Conservation (phyloP, 2,113 vertebrate species). For the Percina caprodes region DNA sequence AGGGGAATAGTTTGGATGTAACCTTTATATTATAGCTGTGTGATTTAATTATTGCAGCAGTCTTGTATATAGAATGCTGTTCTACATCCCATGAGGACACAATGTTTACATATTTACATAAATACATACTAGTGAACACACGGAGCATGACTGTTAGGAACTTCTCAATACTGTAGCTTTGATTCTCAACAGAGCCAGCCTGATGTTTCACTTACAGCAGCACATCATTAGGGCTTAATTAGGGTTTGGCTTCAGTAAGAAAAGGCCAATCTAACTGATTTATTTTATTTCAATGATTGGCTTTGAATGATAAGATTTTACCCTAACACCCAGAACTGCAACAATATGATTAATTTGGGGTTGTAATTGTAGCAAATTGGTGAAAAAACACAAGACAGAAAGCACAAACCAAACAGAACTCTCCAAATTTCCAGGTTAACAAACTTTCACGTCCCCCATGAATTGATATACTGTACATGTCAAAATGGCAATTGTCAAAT, state of each 20-base stretch:
- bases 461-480: no score
- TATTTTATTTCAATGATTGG: not conserved
- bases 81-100: not conserved
- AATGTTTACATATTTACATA: no score
- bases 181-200: not conserved
- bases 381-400: no score
- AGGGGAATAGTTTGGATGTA: not conserved
- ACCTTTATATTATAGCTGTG: conserved; percentile 7
- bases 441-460: no score
- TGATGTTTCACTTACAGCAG: not conserved
- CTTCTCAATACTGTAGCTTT: not conserved
- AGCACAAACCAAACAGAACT: no score
- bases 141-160: not conserved
- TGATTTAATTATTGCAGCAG: not conserved
- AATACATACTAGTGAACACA: not conserved
- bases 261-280: no score
- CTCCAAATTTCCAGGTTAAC: no score
- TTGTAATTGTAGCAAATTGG: no score
- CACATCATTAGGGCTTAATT: not conserved
- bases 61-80: not conserved
- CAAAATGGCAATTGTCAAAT: no score
- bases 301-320: not conserved
- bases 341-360: not conserved
- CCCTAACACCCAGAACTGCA: not conserved
- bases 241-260: not conserved